Base-by-base conservation (phyloP, 2,797 vertebrate species). In the Syndactyla subalaris region DNA sequence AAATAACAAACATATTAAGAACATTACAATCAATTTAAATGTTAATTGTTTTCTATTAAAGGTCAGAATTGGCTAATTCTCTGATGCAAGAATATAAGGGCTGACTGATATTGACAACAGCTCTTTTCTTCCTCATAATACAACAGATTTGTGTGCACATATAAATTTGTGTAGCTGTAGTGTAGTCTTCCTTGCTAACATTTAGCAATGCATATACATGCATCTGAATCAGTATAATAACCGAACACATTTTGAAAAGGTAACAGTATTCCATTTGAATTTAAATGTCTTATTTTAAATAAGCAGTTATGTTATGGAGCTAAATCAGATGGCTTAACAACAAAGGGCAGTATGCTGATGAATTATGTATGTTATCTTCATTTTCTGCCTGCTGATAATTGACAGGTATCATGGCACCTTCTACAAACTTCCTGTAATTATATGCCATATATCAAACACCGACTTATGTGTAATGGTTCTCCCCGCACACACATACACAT, bases 351-450 rank as follows among this genome's bases (percentile, higher is more conserved):
- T 63, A 66, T 84, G 85, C 95, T 97, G 92, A 95, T 98, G 97
- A 98, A 98, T 98, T 98, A 98, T 98, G 98, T 95, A 98, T 98
- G 95, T 91, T 97, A 97, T 97, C 95, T 98, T 95, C 97, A 97
- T 97, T 97, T 97, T 97, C 94, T 97, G 96, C 93, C 81, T 96
- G 92, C 97, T 98, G 96, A 92, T 98, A 98, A 98, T 97, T 98
- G 98, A 98, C 98, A 98, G 97, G 97, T 98, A 97, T 98, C 97
- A 96, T 95, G 95, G 96, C 96, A 97, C 92, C 95, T 98, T 98
- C 97, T 96, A 97, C 96, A 96, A 97, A 97, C 55, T 90, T 97
- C 92, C 95, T 94, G 85, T 96, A 98, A 98, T 98, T 98, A 97
- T 94, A 90, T 93, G 95, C 95, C 92, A 93, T 91, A 91, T 95